A percentile compares a stretch with the other conserved stretches of the same genome.
These are phyloP conservation scores for Scelioninae gen. 2 DNA, from an alignment of 2,888 invertebrate genomes.

Conservation along the genomic window DNA sequence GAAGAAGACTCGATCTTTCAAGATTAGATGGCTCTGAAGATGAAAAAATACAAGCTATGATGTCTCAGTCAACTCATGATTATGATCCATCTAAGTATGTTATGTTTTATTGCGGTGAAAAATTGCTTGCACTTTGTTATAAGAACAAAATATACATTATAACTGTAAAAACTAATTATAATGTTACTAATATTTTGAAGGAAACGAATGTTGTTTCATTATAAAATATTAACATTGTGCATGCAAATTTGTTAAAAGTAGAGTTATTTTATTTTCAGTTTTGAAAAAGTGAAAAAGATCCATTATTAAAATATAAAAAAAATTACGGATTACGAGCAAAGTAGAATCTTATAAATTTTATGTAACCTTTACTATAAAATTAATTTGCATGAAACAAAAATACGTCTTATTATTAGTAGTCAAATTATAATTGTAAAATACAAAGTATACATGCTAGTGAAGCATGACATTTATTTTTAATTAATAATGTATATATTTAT, in stretches of 20 bases:
- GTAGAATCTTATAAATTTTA: neutral
- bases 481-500: neutral
- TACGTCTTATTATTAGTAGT: too few relatives aligned
- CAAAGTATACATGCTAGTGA: slow-evolving; percentile 6
- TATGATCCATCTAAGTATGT: slow-evolving; percentile 95
- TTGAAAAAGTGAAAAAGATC: slow-evolving; percentile 44
- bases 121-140: slow-evolving; percentile 12
- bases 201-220: neutral
- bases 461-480: neutral
- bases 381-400: too few relatives aligned
- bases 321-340: neutral
- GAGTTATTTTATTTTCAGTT: slow-evolving; percentile 45
- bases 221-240: slow-evolving; percentile 1
- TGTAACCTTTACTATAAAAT: too few relatives aligned
- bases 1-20: slow-evolving; percentile 88
- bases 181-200: neutral
- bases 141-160: neutral
- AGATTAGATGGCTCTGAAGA: slow-evolving; percentile 96
- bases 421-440: slow-evolving; percentile 34
- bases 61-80: slow-evolving; percentile 96
- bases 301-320: neutral
- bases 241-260: slow-evolving; percentile 11
- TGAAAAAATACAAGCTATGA: slow-evolving; percentile 98
- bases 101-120: too few relatives aligned
- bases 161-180: neutral